phyloP scores from a whole-genome alignment of 2,113 vertebrate genomes.

The Glaucomys volans region DNA sequence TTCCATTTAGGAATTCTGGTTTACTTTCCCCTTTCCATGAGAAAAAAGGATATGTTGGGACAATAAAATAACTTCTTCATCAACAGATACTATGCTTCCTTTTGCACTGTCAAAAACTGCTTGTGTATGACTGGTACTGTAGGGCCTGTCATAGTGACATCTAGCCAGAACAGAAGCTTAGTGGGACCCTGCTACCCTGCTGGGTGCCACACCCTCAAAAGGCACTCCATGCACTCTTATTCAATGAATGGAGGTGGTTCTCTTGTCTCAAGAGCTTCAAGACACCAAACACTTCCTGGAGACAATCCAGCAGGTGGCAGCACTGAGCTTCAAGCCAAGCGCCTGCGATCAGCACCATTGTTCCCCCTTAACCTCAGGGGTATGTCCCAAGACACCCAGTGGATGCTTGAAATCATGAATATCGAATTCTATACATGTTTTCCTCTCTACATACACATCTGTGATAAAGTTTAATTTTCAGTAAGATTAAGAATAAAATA shows the following conservation, averaged over 20 bases:
- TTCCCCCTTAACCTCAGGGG: not conserved
- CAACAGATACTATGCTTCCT: not conserved
- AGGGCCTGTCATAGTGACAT: not conserved
- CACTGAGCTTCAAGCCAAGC: not conserved
- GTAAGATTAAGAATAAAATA: not conserved
- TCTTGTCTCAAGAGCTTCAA: not conserved
- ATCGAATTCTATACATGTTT: not conserved
- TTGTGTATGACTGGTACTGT: not conserved
- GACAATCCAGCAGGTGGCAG: conserved; percentile 73
- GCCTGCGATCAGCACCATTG: not conserved
- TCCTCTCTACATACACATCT: not conserved
- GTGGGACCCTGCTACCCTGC: not conserved
- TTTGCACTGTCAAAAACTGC: not conserved
- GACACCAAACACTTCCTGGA: not conserved
- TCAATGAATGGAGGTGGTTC: not conserved
- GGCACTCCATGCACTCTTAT: not conserved
- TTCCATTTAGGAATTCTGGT: not conserved
- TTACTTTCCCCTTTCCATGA: not conserved
- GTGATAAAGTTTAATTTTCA: not conserved
- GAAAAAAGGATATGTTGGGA: not conserved
- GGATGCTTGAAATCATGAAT: not conserved
- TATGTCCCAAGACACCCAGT: not conserved
- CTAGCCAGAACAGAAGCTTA: not conserved
- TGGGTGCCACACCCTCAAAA: not conserved
- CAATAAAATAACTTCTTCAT: not conserved